Conservation (phyloP, 2,797 vertebrate species). For the Helostoma temminkii region DNA sequence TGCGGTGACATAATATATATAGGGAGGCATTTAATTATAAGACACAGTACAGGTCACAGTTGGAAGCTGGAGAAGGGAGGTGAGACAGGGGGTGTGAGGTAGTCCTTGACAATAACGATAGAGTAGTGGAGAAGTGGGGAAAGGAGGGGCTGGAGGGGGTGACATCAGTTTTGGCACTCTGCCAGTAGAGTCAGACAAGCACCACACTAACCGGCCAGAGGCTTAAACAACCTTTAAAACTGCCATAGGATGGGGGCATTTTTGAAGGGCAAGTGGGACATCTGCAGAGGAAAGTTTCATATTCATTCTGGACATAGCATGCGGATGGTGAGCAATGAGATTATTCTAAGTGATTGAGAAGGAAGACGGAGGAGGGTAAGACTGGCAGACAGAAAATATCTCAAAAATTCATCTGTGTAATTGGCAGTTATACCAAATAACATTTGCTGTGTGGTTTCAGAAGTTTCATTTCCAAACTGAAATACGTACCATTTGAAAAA, state of each 20-base stretch:
- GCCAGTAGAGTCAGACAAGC: conserved; percentile 68
- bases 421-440: conserved; percentile 68
- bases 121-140: conserved; percentile 21
- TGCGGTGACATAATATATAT: conserved; percentile 7
- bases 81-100: conserved; percentile 30
- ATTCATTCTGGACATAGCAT: conserved; percentile 72
- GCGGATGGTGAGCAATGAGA: conserved; percentile 58
- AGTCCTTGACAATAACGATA: conserved; percentile 58
- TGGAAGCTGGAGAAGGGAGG: conserved; percentile 29
- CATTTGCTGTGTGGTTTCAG: conserved; percentile 70
- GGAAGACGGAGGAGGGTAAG: conserved; percentile 63
- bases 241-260: conserved; percentile 49
- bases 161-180: conserved; percentile 65
- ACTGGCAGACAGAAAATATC: conserved; percentile 72
- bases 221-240: conserved; percentile 70
- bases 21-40: conserved; percentile 59
- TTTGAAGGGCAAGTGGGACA: conserved; percentile 67
- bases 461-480: conserved; percentile 68
- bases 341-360: conserved; percentile 74
- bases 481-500: conserved; percentile 52
- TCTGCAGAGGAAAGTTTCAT: conserved; percentile 45
- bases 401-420: conserved; percentile 68
- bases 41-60: conserved; percentile 46
- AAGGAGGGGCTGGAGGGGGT: conserved; percentile 33
- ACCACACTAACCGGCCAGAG: conserved; percentile 57